Conservation (phyloP, 2,113 vertebrate species). For the Notothenia coriiceps region DNA sequence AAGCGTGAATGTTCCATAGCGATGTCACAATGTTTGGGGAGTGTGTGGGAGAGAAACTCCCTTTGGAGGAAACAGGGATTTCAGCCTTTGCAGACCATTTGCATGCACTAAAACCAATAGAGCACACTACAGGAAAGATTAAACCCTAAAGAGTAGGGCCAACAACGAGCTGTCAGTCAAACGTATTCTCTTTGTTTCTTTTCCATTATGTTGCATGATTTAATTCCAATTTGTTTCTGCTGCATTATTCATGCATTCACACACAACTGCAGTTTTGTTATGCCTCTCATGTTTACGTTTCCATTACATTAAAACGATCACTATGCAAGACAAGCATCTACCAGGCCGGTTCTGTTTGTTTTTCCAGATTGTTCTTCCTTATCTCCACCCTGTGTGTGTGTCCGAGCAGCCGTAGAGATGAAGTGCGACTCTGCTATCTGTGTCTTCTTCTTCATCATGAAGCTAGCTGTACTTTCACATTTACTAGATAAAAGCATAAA, state of each 20-base stretch:
- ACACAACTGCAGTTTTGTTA: slow-evolving; percentile 3
- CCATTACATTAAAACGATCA: not conserved
- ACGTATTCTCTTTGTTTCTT: not conserved
- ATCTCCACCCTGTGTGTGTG: slow-evolving; percentile 22
- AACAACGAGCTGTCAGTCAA: not conserved
- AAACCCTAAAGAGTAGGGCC: no score
- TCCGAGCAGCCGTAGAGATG: slow-evolving; percentile 13
- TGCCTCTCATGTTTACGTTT: slow-evolving; percentile 3
- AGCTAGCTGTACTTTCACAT: slow-evolving; percentile 16
- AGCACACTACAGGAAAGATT: no score
- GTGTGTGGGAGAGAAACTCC: no score
- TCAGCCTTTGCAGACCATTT: no score
- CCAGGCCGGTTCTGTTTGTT: slow-evolving; percentile 13
- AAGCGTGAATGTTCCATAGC: no score
- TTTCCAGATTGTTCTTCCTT: slow-evolving; percentile 28
- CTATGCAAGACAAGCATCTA: not conserved
- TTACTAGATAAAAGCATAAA: slow-evolving; percentile 34
- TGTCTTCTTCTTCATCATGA: slow-evolving; percentile 5
- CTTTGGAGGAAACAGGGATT: no score
- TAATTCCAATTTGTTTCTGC: not conserved
- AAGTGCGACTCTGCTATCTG: slow-evolving; percentile 16
- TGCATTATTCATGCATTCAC: slow-evolving; percentile 9
- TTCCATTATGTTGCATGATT: not conserved
- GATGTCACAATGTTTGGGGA: no score
- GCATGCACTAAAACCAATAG: no score